Conservation (phyloP, 2,113 vertebrate species). For the Fulmarus glacialis region DNA sequence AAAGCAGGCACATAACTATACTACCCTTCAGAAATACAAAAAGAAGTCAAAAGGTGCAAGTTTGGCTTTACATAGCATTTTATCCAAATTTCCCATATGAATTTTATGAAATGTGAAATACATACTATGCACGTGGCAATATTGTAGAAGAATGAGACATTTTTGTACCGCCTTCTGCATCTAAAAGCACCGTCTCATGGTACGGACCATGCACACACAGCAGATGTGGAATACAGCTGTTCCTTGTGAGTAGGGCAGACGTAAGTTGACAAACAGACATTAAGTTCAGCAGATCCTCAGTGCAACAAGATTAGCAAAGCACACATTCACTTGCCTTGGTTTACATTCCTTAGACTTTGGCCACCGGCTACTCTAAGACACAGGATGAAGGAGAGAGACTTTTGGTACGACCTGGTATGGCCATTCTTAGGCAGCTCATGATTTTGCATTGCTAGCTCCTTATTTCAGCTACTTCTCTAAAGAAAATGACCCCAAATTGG, state of each 20-base stretch:
- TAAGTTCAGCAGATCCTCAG: not conserved
- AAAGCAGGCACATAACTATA: not conserved
- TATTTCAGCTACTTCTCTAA: not conserved
- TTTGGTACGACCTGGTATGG: not conserved
- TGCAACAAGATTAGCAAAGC: not conserved
- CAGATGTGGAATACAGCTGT: fast-evolving
- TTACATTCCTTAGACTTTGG: not conserved
- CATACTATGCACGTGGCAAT: fast-evolving
- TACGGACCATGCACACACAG: fast-evolving
- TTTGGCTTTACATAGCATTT: fast-evolving
- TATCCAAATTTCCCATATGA: fast-evolving
- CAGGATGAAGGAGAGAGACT: not conserved
- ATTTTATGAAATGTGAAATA: not conserved
- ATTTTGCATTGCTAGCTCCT: not conserved
- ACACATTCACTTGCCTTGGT: not conserved
- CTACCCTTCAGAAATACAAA: not conserved
- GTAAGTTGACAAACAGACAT: fast-evolving
- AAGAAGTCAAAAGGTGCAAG: not conserved
- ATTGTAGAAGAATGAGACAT: not conserved
- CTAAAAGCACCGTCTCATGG: no score
- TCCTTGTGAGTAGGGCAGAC: not conserved
- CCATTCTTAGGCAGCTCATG: fast-evolving
- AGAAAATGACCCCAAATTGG: not conserved
- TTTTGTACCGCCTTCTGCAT: not conserved
- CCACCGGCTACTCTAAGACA: not conserved